Percentiles rank a stretch among this genome's conserved stretches.
These are phyloP conservation scores for Horisme vitalbata DNA, from an alignment of 2,888 invertebrate genomes.

Conservation along the genomic window DNA sequence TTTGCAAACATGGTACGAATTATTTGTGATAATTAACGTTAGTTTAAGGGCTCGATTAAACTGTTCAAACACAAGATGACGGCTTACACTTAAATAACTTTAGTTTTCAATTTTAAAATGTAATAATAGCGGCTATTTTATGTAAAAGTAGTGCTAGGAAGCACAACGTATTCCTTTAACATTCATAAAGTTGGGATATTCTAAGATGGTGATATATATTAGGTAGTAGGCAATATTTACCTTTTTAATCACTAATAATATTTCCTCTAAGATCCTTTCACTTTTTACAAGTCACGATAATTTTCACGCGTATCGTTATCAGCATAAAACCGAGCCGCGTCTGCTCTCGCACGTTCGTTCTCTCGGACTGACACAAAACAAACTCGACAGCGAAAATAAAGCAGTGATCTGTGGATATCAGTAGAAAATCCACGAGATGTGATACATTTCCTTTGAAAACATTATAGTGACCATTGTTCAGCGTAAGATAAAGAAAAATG, in stretches of 20 bases:
- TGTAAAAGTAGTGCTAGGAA: no score
- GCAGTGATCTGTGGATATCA: no score
- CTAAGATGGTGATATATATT: no score
- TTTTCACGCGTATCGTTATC: constrained; percentile 12
- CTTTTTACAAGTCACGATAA: constrained; percentile 22
- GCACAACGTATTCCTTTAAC: no score
- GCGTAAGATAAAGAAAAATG: constrained; percentile 32
- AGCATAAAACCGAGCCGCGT: constrained; percentile 35
- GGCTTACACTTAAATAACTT: no score
- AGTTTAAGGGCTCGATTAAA: no score
- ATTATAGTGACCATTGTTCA: constrained; percentile 43
- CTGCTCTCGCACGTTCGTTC: constrained; percentile 49
- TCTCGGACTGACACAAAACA: constrained; percentile 50
- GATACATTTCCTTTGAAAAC: constrained; percentile 45
- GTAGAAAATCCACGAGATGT: constrained; percentile 47
- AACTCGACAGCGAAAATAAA: constrained; percentile 49
- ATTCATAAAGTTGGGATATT: no score
- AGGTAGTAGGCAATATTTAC: constrained; percentile 2
- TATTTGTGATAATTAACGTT: no score
- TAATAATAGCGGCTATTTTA: no score
- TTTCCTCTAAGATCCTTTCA: constrained; percentile 15
- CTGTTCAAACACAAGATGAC: no score
- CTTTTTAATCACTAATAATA: not conserved
- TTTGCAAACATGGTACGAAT: no score
- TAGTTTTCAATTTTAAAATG: no score